Evolutionary conservation across 2,797 vertebrate genomes (phyloP).

Genomic region (Siniperca undulata): DNA sequence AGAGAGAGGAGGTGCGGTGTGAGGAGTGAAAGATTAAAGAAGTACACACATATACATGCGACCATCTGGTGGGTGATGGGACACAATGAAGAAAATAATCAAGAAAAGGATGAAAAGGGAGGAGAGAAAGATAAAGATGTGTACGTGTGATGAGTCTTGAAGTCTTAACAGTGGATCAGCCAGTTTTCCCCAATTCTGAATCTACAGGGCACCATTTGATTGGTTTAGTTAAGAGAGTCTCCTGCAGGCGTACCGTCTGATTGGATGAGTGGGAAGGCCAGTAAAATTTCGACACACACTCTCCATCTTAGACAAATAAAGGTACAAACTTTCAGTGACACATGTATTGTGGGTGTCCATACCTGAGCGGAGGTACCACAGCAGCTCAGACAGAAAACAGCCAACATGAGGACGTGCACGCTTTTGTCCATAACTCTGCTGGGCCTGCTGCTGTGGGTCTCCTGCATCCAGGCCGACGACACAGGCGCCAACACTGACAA

Average conservation of each 20-base stretch:
- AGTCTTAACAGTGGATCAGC: neutral
- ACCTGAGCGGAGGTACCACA: conserved; percentile 49
- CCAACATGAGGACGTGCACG: conserved; percentile 61
- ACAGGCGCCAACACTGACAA: neutral
- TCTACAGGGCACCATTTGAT: conserved; percentile 60
- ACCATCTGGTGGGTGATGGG: neutral
- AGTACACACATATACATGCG: neutral
- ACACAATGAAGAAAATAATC: neutral
- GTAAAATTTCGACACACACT: conserved; percentile 80
- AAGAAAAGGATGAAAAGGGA: neutral
- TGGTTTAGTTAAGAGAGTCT: conserved; percentile 43
- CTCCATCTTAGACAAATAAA: conserved; percentile 63
- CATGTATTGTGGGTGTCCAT: conserved; percentile 3
- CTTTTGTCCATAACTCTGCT: conserved; percentile 69
- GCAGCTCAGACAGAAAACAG: conserved; percentile 40
- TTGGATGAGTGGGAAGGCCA: conserved; percentile 77
- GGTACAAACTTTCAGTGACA: conserved; percentile 32
- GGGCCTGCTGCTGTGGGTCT: conserved; percentile 80
- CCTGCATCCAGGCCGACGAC: conserved; percentile 47
- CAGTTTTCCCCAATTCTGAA: conserved; percentile 27
- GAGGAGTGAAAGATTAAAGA: neutral
- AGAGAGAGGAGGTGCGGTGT: neutral
- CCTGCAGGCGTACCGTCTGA: conserved; percentile 34
- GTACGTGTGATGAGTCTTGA: neutral
- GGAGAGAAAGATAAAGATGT: neutral